Evolutionary conservation across 2,888 invertebrate species (phyloP).

Genomic region (Empis livida): DNA sequence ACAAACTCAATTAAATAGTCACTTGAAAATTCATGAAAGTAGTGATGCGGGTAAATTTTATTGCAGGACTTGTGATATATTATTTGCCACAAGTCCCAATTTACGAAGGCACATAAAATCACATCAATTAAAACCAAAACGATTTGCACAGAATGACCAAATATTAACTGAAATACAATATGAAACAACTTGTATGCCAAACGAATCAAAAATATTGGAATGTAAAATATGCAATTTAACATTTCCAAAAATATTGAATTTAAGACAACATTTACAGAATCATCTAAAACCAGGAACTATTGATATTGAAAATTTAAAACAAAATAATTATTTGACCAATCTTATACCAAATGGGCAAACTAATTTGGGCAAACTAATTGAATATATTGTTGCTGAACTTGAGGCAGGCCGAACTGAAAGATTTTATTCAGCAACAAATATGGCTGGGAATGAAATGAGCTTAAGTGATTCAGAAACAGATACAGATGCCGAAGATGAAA

Average conservation of each 20-base stretch:
- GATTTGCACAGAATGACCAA: too few species aligned
- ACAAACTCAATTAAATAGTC: too few species aligned
- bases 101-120: too few species aligned
- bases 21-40: too few species aligned
- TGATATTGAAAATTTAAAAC: background rate
- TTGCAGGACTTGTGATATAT: too few species aligned
- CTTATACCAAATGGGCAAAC: too few species aligned
- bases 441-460: constrained; percentile 26
- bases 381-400: too few species aligned
- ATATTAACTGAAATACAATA: too few species aligned
- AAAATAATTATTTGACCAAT: background rate
- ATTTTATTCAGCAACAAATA: constrained; percentile 26
- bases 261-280: constrained; percentile 23
- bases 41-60: too few species aligned
- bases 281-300: constrained; percentile 20
- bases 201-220: constrained; percentile 29
- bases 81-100: too few species aligned
- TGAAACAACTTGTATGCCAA: constrained; percentile 19
- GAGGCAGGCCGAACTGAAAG: constrained; percentile 2
- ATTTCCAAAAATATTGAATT: constrained; percentile 25
- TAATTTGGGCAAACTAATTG: too few species aligned
- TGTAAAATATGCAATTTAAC: constrained; percentile 32
- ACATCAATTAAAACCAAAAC: too few species aligned
- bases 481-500: constrained; percentile 31
- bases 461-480: constrained; percentile 33